Evolutionary conservation across 2,113 vertebrate species (phyloP).

Genomic region (Tragelaphus strepsiceros): DNA sequence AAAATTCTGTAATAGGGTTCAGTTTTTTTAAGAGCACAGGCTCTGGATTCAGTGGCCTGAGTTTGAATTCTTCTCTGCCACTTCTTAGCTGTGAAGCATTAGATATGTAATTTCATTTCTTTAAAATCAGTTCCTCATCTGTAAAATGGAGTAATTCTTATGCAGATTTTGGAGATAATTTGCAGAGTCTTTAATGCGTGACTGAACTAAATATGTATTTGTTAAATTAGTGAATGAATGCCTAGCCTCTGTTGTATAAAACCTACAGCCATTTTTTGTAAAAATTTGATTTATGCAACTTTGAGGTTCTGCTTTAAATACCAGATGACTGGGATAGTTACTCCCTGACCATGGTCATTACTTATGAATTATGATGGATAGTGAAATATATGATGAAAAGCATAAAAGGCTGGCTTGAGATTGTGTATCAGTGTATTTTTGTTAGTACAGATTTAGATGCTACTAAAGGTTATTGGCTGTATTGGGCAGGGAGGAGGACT

Average conservation of each 20-base stretch:
- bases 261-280: neutral
- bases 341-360: neutral
- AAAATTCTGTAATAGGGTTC: conserved; percentile 2
- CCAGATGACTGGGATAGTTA: neutral
- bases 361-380: neutral
- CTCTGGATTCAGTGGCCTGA: neutral
- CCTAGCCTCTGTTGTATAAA: neutral
- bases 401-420: neutral
- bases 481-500: neutral
- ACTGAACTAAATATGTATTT: neutral
- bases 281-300: neutral
- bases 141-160: neutral
- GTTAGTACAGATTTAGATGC: neutral
- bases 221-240: neutral
- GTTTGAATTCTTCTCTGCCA: neutral
- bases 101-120: neutral
- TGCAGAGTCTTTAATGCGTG: neutral
- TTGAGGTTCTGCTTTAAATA: conserved; percentile 9
- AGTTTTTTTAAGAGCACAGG: neutral
- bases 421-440: neutral
- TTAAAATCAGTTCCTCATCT: conserved; percentile 17
- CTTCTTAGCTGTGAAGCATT: conserved; percentile 1
- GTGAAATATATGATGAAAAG: neutral
- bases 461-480: neutral
- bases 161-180: neutral